Evolutionary conservation across 2,113 vertebrate genomes (phyloP).

Genomic region (Thamnophis sirtalis): DNA sequence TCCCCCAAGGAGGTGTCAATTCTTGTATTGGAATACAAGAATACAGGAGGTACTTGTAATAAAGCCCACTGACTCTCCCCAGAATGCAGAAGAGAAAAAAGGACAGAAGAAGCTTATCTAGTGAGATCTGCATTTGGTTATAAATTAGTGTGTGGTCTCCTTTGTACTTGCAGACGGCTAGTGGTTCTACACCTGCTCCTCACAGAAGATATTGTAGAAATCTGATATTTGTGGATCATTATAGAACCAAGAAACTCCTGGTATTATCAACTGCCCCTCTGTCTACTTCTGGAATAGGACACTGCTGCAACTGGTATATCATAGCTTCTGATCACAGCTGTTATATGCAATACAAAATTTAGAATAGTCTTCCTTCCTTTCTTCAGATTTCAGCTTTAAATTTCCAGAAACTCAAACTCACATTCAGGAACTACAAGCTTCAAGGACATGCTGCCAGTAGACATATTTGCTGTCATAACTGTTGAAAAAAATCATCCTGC

Average conservation of each 20-base stretch:
- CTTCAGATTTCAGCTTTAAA: neutral
- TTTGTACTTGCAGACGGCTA: neutral
- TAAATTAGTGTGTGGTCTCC: neutral
- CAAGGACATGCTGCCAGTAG: neutral
- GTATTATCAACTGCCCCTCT: neutral
- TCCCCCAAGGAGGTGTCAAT: neutral
- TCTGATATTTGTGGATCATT: neutral
- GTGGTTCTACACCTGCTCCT: neutral
- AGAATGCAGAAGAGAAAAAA: neutral
- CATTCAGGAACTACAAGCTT: neutral
- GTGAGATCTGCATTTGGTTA: neutral
- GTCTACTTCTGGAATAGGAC: neutral
- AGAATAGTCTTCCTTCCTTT: neutral
- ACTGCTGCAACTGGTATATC: neutral
- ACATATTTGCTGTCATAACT: neutral
- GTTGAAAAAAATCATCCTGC: neutral
- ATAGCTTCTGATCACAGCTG: neutral
- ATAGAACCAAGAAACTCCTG: neutral
- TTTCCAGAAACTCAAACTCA: neutral
- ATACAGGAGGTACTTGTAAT: too few species aligned
- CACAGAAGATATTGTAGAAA: neutral
- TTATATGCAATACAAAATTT: neutral
- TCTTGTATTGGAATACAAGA: neutral
- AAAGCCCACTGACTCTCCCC: neutral
- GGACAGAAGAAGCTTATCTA: neutral